Percentiles rank a stretch among this genome's conserved stretches.
phyloP scores from a whole-genome alignment of 2,888 invertebrate genomes.

The Phyllotreta striolata region DNA sequence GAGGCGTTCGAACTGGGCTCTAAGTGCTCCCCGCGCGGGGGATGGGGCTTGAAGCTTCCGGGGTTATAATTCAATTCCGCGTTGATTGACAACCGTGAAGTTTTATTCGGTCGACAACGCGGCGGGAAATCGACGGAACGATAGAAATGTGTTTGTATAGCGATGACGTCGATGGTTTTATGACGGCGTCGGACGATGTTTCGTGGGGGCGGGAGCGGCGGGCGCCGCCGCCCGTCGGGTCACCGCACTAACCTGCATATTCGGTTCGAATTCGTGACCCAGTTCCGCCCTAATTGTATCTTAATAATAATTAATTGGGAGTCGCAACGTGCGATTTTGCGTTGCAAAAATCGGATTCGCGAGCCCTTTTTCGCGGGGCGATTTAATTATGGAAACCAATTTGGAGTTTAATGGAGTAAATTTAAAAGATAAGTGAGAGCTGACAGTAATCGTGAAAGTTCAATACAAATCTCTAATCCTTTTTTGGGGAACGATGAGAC shows the following conservation, averaged over 20 bases:
- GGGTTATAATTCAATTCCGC: slow-evolving; percentile 32
- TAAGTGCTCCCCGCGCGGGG: no score
- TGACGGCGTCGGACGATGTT: slow-evolving; percentile 1
- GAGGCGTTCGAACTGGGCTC: no score
- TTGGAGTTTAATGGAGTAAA: slow-evolving; percentile 20
- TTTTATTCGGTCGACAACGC: slow-evolving; percentile 26
- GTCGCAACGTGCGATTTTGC: no score
- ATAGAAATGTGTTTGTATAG: slow-evolving; percentile 22
- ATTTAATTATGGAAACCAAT: slow-evolving; percentile 20
- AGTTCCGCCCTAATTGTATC: background rate
- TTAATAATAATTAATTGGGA: no score
- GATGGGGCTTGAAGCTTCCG: background rate
- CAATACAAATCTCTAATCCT: slow-evolving; percentile 23
- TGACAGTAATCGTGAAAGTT: slow-evolving; percentile 25
- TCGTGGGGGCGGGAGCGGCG: background rate
- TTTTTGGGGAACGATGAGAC: slow-evolving; percentile 11
- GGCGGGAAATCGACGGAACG: slow-evolving; percentile 12
- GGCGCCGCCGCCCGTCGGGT: slow-evolving; percentile 12
- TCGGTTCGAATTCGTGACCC: slow-evolving; percentile 24
- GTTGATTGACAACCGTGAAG: slow-evolving; percentile 32
- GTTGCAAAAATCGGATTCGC: background rate
- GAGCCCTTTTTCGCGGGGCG: slow-evolving; percentile 6
- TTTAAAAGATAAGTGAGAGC: slow-evolving; percentile 16
- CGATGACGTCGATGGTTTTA: slow-evolving; percentile 20
- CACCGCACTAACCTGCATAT: slow-evolving; percentile 27